Evolutionary conservation across 2,113 vertebrate species (phyloP).

Genomic region (Ciconia stormi): DNA sequence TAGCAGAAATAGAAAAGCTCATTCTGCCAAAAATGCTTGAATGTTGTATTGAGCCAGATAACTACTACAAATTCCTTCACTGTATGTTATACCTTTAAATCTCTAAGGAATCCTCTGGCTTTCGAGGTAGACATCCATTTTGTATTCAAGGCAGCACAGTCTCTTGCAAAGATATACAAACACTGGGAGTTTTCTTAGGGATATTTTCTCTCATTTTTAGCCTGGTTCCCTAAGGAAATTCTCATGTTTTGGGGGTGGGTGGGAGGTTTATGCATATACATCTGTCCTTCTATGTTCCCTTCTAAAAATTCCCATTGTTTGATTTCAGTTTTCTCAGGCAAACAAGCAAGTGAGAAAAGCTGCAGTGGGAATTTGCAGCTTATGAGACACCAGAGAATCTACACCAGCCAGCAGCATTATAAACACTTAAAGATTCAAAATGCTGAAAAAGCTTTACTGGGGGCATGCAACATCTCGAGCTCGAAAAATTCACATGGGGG

Average conservation of each 20-base stretch:
- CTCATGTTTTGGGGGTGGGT: background rate
- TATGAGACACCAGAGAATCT: background rate
- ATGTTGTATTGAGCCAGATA: background rate
- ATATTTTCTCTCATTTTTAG: background rate
- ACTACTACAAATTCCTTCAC: background rate
- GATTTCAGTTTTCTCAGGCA: background rate
- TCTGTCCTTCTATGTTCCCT: background rate
- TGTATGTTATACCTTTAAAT: background rate
- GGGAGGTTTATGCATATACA: background rate
- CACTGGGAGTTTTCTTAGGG: background rate
- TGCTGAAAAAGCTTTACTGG: background rate
- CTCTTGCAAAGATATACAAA: background rate
- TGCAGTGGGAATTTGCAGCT: background rate
- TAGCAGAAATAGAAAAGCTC: background rate
- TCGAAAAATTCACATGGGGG: background rate
- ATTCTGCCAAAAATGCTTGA: background rate
- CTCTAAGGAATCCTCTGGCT: background rate
- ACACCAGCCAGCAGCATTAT: background rate
- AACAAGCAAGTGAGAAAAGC: background rate
- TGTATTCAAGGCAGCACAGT: background rate
- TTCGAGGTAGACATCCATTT: background rate
- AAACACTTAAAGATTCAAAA: background rate
- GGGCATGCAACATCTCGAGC: accelerated
- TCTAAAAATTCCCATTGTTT: background rate
- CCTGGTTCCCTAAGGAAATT: background rate